Percentiles rank a stretch among this genome's conserved stretches.
These are phyloP conservation scores for Bombus consobrinus DNA, from an alignment of 1,140 invertebrate genomes.

Conservation along the genomic window DNA sequence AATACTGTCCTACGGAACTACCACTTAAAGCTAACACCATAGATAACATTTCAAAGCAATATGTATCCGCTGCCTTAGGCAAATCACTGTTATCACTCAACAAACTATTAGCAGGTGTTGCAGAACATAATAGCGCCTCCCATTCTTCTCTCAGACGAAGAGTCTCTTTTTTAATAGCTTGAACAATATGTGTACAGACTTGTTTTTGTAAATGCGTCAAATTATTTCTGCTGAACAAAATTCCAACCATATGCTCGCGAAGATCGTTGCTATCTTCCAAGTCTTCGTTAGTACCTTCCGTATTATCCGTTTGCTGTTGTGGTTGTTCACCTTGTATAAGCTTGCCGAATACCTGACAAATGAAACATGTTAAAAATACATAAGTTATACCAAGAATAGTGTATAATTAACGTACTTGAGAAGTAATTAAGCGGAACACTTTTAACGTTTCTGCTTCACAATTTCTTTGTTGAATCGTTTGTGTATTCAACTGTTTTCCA, in stretches of 20 bases:
- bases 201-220: conserved; percentile 97
- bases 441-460: conserved; percentile 96
- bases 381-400: neutral
- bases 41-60: conserved; percentile 98
- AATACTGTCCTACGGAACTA: conserved; percentile 93
- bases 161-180: conserved; percentile 95
- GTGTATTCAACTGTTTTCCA: conserved; percentile 82
- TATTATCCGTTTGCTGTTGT: conserved; percentile 72
- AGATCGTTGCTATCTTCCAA: conserved; percentile 92
- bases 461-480: conserved; percentile 91
- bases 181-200: conserved; percentile 93
- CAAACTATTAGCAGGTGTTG: conserved; percentile 78
- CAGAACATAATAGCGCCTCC: conserved; percentile 85
- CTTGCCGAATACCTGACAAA: conserved; percentile 93
- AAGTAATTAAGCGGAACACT: conserved; percentile 96
- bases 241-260: conserved; percentile 98
- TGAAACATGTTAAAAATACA: neutral
- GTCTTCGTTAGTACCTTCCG: conserved; percentile 82
- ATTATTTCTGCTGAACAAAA: conserved; percentile 96
- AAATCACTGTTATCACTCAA: conserved; percentile 80
- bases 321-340: conserved; percentile 87
- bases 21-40: conserved; percentile 97
- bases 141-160: conserved; percentile 93
- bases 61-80: conserved; percentile 89
- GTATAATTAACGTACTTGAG: conserved; percentile 86